Base-by-base conservation (phyloP, 2,113 vertebrate genomes). In the Montifringilla adamsi region DNA sequence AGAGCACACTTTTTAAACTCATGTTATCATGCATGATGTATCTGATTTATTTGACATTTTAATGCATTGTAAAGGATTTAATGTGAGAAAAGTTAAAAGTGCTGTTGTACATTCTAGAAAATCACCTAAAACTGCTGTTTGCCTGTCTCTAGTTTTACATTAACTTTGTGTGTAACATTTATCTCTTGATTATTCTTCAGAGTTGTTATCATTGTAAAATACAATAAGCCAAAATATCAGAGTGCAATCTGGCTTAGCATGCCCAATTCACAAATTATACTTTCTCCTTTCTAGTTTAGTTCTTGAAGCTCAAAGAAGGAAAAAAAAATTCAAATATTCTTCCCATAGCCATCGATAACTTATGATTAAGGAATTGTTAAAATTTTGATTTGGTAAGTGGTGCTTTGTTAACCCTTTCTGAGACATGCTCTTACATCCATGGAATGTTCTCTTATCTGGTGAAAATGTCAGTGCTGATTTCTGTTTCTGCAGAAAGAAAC, bases 351-450 rank as follows among this genome's bases (percentile, higher is more conserved):
- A 16, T 87, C n/a, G n/a, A 7, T 15, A 82, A 67, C 2, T 22
- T 22, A 16, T n/a, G 53, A 79, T 44, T 47, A 53, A 59, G 24
- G 5, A 63, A 67, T 17, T 67, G 3, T 52, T 76, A 66, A 73
- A n/a, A 35, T 68, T 78, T 78, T 52, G 3, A 60, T 63, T 62
- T 41, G 8, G 4, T 63, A 63, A 70, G 7, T 0, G 0, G 9
- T 63, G 6, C 6, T 89, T 75, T 62, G 8, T 70, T 75, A 93
- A 72, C 20, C 9, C 13, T 52, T 88, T 17, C 39, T 74, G 46
- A 15, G 89, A 72, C 13, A 56, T 30, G 7, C 7, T 37, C 17
- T 58, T 31, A 23, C 0, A 1, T 70, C 77, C 13, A 35, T 33
- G 12, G 18, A 76, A 5, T 0, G 0, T 75, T 91, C 74, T 14